Percentiles rank a stretch among this genome's conserved stretches.
Evolutionary conservation across 2,113 vertebrate genomes (phyloP).

Genomic region (Cavia aperea): DNA sequence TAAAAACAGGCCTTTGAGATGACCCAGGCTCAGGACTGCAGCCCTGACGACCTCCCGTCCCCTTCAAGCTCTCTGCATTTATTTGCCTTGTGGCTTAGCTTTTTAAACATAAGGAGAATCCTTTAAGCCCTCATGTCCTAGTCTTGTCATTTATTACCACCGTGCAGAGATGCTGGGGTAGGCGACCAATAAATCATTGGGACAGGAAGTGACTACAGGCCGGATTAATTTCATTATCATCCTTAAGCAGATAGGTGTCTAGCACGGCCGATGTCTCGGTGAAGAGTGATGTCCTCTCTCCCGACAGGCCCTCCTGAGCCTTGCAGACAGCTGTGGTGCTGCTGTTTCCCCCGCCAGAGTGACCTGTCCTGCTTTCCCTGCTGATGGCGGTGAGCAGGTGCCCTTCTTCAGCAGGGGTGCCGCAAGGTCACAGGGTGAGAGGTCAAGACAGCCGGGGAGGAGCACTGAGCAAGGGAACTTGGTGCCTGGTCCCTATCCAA

Average conservation of each 20-base stretch:
- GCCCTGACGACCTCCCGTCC: not conserved
- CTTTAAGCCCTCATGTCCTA: conserved; percentile 56
- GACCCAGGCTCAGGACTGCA: not conserved
- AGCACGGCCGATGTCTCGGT: not conserved
- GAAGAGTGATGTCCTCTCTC: conserved; percentile 49
- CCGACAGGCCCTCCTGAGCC: not conserved
- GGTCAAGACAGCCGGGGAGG: not conserved
- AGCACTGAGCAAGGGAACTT: not conserved
- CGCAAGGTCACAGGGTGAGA: rapidly evolving
- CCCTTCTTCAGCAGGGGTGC: not conserved
- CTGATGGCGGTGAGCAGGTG: not conserved
- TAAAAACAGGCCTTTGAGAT: not conserved
- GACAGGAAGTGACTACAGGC: conserved; percentile 62
- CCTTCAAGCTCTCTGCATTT: conserved; percentile 23
- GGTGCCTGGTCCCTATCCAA: not conserved
- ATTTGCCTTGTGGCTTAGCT: conserved; percentile 42
- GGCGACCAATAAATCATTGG: conserved; percentile 68
- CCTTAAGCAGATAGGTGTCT: conserved; percentile 69
- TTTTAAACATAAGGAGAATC: conserved; percentile 60
- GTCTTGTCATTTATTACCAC: conserved; percentile 67
- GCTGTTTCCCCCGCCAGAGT: not conserved
- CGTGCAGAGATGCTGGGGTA: conserved; percentile 46
- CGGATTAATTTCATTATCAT: conserved; percentile 73
- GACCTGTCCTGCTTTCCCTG: not conserved
- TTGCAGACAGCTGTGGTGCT: not conserved